A percentile compares a stretch with the other conserved stretches of the same genome.
phyloP scores from a whole-genome alignment of 1,140 invertebrate genomes.

The Coelopa frigida region DNA sequence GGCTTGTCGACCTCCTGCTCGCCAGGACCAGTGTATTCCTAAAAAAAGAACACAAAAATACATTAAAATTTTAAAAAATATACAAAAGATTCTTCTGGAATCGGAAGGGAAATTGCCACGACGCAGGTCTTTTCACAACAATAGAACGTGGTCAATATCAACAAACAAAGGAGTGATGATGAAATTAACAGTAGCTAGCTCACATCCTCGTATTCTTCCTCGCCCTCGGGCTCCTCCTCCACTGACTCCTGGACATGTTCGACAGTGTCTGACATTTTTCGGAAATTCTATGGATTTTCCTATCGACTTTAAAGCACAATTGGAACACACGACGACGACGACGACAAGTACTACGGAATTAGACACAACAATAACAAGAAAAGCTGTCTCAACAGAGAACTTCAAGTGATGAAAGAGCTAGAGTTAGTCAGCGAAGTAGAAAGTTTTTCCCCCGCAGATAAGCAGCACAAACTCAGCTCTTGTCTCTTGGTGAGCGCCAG shows the following conservation, averaged over 20 bases:
- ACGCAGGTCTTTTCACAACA: not conserved
- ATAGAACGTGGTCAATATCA: not conserved
- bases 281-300: not conserved
- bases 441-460: no score
- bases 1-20: slow-evolving; percentile 61
- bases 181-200: slow-evolving; percentile 7
- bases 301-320: not conserved
- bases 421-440: no score
- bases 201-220: no score
- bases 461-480: no score
- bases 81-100: slow-evolving; percentile 3
- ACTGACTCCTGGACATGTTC: slow-evolving; percentile 8
- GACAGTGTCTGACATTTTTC: not conserved
- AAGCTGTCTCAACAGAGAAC: no score
- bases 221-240: slow-evolving; percentile 6
- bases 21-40: slow-evolving; percentile 42
- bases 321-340: not conserved
- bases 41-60: not conserved
- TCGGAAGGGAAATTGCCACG: no score
- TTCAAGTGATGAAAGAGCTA: no score
- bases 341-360: not conserved
- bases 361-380: no score
- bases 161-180: not conserved
- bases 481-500: no score
- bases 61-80: not conserved